phyloP scores from a whole-genome alignment of 2,113 vertebrate species.

The Lampris incognitus region DNA sequence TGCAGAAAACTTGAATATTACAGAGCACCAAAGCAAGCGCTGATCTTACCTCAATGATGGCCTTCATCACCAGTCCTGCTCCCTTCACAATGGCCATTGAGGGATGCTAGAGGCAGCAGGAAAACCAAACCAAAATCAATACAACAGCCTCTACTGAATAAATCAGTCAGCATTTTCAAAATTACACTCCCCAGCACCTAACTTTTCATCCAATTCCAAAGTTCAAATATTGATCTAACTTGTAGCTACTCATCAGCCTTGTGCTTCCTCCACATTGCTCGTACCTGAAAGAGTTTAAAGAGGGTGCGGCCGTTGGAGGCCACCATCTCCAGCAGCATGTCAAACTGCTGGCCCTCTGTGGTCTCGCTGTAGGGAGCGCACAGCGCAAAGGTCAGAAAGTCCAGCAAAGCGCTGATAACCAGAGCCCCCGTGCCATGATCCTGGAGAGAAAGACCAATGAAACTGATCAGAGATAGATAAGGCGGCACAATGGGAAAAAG shows the following conservation, averaged over 20 bases:
- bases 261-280: neutral
- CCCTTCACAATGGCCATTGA: conserved; percentile 99
- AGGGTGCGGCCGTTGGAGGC: conserved; percentile 94
- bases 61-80: conserved; percentile 98
- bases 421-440: conserved; percentile 96
- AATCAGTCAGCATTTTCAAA: neutral
- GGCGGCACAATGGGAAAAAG: neutral
- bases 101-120: conserved; percentile 86
- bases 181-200: neutral
- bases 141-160: neutral
- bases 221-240: too few species aligned
- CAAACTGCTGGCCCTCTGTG: conserved; percentile 98
- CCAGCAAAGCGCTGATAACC: conserved; percentile 97
- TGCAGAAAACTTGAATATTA: too few species aligned
- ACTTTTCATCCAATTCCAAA: neutral
- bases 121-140: conserved; percentile 1
- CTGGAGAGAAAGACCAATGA: conserved; percentile 70
- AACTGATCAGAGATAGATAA: neutral
- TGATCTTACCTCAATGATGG: conserved; percentile 95
- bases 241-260: neutral
- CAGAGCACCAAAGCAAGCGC: neutral
- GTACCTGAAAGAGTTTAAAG: conserved; percentile 98
- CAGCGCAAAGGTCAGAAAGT: conserved; percentile 99
- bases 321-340: conserved; percentile 98
- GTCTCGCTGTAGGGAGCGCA: conserved; percentile 99